Evolutionary conservation across 2,888 invertebrate genomes (phyloP).

Genomic region (Crioceris asparagi): DNA sequence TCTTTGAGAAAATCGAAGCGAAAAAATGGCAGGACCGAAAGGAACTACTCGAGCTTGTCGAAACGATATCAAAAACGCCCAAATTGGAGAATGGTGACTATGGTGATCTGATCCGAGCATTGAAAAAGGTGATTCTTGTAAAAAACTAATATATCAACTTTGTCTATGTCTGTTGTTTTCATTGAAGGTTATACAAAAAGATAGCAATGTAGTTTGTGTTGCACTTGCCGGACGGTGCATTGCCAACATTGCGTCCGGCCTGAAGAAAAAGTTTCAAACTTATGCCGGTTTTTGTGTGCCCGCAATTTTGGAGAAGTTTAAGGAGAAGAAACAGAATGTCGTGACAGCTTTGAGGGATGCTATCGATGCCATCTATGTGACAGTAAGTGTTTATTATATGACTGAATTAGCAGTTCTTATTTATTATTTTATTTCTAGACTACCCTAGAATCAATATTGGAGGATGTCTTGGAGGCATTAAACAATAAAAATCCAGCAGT

Average conservation of each 20-base stretch:
- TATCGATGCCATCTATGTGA: slow-evolving; percentile 75
- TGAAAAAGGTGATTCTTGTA: slow-evolving; percentile 60
- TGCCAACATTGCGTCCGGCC: slow-evolving; percentile 69
- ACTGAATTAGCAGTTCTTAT: slow-evolving; percentile 1
- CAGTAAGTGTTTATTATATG: slow-evolving; percentile 42
- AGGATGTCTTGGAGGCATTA: slow-evolving; percentile 76
- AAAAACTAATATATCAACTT: background rate
- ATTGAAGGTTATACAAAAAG: slow-evolving; percentile 77
- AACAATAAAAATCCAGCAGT: slow-evolving; percentile 87
- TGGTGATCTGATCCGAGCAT: slow-evolving; percentile 72
- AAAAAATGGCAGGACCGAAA: slow-evolving; percentile 97
- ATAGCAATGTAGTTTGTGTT: slow-evolving; percentile 89
- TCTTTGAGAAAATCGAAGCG: slow-evolving; percentile 86
- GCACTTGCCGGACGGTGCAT: slow-evolving; percentile 77
- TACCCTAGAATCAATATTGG: slow-evolving; percentile 69
- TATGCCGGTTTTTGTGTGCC: slow-evolving; percentile 71
- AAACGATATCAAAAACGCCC: slow-evolving; percentile 66
- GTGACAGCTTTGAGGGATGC: slow-evolving; percentile 80
- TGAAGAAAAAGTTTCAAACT: slow-evolving; percentile 77
- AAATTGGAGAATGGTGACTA: slow-evolving; percentile 89
- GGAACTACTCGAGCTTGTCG: slow-evolving; percentile 77
- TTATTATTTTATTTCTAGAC: slow-evolving; percentile 46
- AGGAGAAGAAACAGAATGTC: slow-evolving; percentile 91
- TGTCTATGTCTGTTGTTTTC: background rate
- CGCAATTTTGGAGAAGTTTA: slow-evolving; percentile 86